Conservation (phyloP, 2,888 invertebrate species). For the Ophion ventricosus region DNA sequence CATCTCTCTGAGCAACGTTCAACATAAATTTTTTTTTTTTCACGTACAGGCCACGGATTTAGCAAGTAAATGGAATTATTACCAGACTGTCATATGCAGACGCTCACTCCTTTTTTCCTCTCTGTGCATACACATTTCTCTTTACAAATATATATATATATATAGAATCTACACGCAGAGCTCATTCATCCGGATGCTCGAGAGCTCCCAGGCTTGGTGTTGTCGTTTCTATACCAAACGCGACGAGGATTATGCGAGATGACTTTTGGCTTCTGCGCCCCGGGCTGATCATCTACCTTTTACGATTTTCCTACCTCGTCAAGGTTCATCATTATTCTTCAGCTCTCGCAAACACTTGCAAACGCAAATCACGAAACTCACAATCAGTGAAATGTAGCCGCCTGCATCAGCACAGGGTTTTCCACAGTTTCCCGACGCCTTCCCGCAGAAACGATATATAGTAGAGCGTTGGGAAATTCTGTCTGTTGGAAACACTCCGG, state of each 20-base stretch:
- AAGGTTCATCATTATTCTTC: constrained; percentile 28
- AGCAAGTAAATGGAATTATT: constrained; percentile 76
- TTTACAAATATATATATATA: background rate
- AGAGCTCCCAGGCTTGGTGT: constrained; percentile 48
- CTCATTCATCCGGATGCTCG: constrained; percentile 43
- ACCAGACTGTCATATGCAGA: constrained; percentile 53
- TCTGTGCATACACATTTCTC: background rate
- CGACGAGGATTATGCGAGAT: constrained; percentile 37
- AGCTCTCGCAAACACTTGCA: constrained; percentile 2
- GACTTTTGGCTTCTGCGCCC: constrained; percentile 19
- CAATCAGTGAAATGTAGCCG: background rate
- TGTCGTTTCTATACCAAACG: constrained; percentile 18
- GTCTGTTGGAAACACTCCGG: background rate
- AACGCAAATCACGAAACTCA: constrained; percentile 36
- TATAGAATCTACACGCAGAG: background rate
- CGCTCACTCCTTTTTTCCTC: constrained; percentile 8
- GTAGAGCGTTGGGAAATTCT: background rate
- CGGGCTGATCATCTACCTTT: constrained; percentile 38
- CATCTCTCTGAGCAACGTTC: constrained; percentile 55
- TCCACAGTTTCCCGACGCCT: background rate
- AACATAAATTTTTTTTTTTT: constrained; percentile 70
- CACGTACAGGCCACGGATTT: constrained; percentile 73
- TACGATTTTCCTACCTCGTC: constrained; percentile 7
- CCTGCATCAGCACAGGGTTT: background rate
- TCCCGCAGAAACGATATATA: background rate